Conservation (phyloP, 2,113 vertebrate species). For the Myanophis thanlyinensis region DNA sequence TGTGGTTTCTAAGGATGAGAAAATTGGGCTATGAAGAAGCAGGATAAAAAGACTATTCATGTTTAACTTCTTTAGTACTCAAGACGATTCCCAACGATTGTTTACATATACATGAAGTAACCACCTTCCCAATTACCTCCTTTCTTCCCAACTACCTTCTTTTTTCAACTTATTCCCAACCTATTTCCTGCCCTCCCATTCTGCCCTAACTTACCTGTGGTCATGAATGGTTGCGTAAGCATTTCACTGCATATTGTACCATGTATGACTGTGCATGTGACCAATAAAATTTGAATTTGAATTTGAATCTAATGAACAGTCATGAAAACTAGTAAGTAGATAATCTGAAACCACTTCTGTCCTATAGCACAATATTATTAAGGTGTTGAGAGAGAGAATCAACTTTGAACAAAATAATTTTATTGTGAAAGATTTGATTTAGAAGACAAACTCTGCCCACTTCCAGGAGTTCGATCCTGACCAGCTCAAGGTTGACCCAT, state of each 20-base stretch:
- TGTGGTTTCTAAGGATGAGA: not conserved
- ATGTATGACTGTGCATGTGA: too few relatives aligned
- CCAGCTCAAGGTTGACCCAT: not conserved
- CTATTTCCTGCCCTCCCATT: too few relatives aligned
- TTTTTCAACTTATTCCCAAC: too few relatives aligned
- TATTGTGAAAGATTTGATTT: not conserved
- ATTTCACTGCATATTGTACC: too few relatives aligned
- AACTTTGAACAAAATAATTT: not conserved
- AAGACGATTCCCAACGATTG: not conserved
- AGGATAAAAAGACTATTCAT: not conserved
- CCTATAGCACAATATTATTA: not conserved
- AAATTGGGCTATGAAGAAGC: not conserved
- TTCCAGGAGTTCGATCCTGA: not conserved
- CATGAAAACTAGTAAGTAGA: not conserved
- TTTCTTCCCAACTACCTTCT: too few relatives aligned
- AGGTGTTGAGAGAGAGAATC: not conserved
- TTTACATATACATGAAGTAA: too few relatives aligned
- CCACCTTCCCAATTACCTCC: too few relatives aligned
- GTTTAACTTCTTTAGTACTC: not conserved
- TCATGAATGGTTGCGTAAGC: too few relatives aligned
- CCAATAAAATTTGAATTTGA: too few relatives aligned
- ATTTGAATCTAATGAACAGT: not conserved
- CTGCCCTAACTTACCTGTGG: too few relatives aligned
- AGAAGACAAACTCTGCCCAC: not conserved
- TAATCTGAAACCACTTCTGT: not conserved